Evolutionary conservation across 2,797 vertebrate species (phyloP), one percentile per base, ranked within the genome.

Genomic region (Sebastes taczanowskii): DNA sequence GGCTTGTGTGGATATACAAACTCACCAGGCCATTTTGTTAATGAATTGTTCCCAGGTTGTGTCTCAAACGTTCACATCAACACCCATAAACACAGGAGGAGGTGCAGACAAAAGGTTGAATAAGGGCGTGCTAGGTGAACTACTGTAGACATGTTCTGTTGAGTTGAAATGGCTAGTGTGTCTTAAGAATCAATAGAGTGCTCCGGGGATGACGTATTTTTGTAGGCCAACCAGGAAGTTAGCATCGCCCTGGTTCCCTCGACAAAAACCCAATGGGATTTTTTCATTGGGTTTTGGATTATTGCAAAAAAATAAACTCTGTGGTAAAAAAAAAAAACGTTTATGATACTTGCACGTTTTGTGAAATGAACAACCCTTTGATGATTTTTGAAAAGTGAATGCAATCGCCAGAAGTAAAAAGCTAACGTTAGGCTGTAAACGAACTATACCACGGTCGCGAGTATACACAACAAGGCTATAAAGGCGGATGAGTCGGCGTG

Each of bases 51-150:
- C 73, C 78, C 81, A 75, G 49, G 60, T 82, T 88, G 68, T 69
- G 87, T 79, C 81, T 84, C 77, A 68, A 85, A 86, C 6, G 81
- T 92, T 93, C 90, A 90, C 93, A 87, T 92, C 88, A 90, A 94
- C 94, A 92, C 92, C 93, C 94, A 94, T 94, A 95, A 95, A 95
- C 94, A 95, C 85, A 87, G 82, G 77, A 88, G 82, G 74, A 74
- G 78, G 60, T 75, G 73, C 23, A 22, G 75, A 90, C 86, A 92
- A 91, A 92, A 80, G 90, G 49, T 80, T 65, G 77, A 62, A 46
- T 55, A 8, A 32, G 71, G 34, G 52, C 56, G 46, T 8, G 68
- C 35, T 59, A 69, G 79, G 81, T 77, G 76, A 83, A 60, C 32
- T 30, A 49, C 18, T 49, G 18, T 20, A 23, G 59, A 76, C 8